Evolutionary conservation across 2,888 invertebrate genomes (phyloP), one percentile per base, ranked within the genome.

Genomic region (Epistrophe grossulariae): DNA sequence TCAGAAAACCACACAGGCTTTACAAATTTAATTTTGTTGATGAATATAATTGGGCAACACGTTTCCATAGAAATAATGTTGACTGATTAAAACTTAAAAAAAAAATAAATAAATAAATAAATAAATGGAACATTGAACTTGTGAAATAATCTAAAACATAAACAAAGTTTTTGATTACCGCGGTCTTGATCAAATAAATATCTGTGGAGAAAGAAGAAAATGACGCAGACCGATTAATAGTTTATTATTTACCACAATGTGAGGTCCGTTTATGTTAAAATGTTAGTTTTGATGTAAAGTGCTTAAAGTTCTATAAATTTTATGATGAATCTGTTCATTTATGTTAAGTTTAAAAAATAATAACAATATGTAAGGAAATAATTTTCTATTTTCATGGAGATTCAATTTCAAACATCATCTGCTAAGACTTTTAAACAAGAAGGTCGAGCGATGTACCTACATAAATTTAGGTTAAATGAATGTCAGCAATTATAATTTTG

Each of bases 1-100:
- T 70, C 43, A 28, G 13, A 40, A 35, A 48, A 40, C 70, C 62
- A 57, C 62, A 57, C 79, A 43, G n/a, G 50, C 31, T 66, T 64
- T 43, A 66, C 19, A 59, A 48, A 78, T 70, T 55, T n/a, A 50
- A 78, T 72, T 72, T 68, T 28, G 78, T 43, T 83, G 45, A 72
- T 83, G 52, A 78, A 73, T 68, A 52, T 68, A 52, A 79, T 72
- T 59, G 38, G 17, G 38, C 78, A 45, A 28, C 60, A 48, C 45
- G 66, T 31, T n/a, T 48, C 31, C 45, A 11, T 7, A 45, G 4
- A 72, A 40, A 66, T 19, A 28, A 62, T 15, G 17, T 35, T 60
- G 15, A 68, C 60, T 74, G 68, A 50, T 48, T 35, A 40, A 62
- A 62, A 62, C 2, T 62, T 40, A 35, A 31, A 8, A 43, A 15